Percentiles rank a stretch among this genome's conserved stretches.
phyloP scores from a whole-genome alignment of 2,113 vertebrate species.

The Lutjanus erythropterus region DNA sequence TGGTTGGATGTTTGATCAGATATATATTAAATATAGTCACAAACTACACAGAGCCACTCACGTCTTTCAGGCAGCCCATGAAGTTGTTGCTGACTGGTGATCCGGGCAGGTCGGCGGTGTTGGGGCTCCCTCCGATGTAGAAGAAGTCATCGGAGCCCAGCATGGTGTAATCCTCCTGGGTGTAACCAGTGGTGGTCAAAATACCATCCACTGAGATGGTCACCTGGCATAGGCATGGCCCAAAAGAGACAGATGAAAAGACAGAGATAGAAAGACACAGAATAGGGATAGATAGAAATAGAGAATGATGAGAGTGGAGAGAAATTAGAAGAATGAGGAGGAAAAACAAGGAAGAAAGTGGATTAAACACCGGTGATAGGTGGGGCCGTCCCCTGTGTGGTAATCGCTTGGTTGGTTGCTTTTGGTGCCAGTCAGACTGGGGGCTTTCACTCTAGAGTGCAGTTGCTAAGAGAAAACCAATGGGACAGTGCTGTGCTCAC shows the following conservation, averaged over 20 bases:
- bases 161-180: constrained; percentile 95
- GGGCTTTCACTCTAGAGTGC: constrained; percentile 76
- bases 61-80: constrained; percentile 96
- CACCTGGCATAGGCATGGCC: constrained; percentile 81
- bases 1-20: background rate
- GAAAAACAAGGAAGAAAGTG: constrained; percentile 77
- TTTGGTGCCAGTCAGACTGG: constrained; percentile 71
- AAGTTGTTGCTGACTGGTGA: constrained; percentile 98
- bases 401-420: constrained; percentile 72
- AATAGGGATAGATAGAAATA: constrained; percentile 50
- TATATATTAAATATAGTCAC: background rate
- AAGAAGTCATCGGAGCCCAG: constrained; percentile 96
- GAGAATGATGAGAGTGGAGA: constrained; percentile 55
- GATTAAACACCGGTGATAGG: constrained; percentile 69
- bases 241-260: constrained; percentile 59
- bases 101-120: constrained; percentile 93
- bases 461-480: constrained; percentile 67
- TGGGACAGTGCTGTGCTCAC: constrained; percentile 1
- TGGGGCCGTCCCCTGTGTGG: constrained; percentile 47
- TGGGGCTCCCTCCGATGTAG: constrained; percentile 95
- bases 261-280: constrained; percentile 24
- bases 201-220: constrained; percentile 96
- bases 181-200: constrained; percentile 93
- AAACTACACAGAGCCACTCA: constrained; percentile 77
- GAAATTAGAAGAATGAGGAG: constrained; percentile 79